Evolutionary conservation across 2,888 invertebrate species (phyloP).

Genomic region (Lithophane socia): DNA sequence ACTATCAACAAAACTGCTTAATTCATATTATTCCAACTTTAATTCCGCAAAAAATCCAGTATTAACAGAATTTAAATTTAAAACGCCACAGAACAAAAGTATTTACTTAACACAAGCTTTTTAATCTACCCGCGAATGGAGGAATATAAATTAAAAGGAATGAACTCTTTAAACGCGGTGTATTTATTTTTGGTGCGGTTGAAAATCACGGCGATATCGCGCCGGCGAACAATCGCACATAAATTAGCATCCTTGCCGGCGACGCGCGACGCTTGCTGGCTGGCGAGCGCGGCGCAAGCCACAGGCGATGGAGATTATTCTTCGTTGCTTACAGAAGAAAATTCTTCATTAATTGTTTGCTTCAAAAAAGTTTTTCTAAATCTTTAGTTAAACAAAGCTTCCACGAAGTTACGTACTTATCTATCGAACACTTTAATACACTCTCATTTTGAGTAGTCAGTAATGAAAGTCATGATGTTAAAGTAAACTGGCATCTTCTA

Average conservation of each 20-base stretch:
- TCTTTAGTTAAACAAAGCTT: neutral
- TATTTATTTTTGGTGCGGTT: constrained; percentile 60
- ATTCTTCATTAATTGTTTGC: no score
- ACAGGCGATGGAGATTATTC: constrained; percentile 36
- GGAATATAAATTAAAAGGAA: constrained; percentile 64
- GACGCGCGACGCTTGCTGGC: constrained; percentile 51
- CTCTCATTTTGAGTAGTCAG: neutral
- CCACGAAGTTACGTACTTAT: neutral
- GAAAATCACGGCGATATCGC: constrained; percentile 64
- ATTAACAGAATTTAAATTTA: constrained; percentile 41
- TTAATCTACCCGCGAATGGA: constrained; percentile 47
- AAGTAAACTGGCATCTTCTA: no score
- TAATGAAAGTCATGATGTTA: neutral
- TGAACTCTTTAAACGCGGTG: constrained; percentile 57
- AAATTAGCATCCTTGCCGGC: constrained; percentile 67
- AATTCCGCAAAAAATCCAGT: constrained; percentile 14
- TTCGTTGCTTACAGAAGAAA: neutral
- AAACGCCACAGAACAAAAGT: constrained; percentile 40
- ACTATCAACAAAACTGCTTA: neutral
- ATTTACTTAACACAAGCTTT: constrained; percentile 49
- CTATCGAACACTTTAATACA: neutral
- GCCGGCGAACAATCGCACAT: constrained; percentile 66
- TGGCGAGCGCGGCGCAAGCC: constrained; percentile 34
- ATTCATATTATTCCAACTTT: neutral
- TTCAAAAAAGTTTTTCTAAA: neutral